These are phyloP conservation scores for Erebia aethiops DNA, from an alignment of 2,888 invertebrate species.

Conservation along the genomic window DNA sequence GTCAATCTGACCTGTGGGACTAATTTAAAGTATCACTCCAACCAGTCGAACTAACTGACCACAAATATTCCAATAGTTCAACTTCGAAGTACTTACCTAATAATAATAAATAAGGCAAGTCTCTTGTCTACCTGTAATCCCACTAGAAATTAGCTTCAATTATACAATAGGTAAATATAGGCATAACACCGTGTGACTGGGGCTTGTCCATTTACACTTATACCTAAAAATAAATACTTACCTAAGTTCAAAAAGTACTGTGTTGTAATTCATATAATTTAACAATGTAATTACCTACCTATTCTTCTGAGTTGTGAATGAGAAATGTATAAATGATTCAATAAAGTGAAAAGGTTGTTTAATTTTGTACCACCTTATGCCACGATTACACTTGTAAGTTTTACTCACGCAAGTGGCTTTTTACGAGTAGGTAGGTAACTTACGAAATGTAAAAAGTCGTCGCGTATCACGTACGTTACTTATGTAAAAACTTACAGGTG, in stretches of 20 bases:
- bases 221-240: conserved; percentile 48
- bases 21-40: too few species aligned
- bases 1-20: too few species aligned
- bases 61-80: too few species aligned
- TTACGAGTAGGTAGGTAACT: too few species aligned
- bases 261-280: conserved; percentile 59
- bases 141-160: conserved; percentile 21
- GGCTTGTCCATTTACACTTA: conserved; percentile 34
- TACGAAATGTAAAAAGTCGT: too few species aligned
- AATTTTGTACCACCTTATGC: conserved; percentile 22
- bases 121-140: conserved; percentile 13
- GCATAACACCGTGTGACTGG: conserved; percentile 37
- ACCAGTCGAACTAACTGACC: too few species aligned
- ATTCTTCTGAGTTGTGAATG: conserved; percentile 60
- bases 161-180: background rate
- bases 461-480: too few species aligned
- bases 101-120: background rate
- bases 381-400: background rate
- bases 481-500: too few species aligned
- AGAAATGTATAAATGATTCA: conserved; percentile 57
- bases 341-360: conserved; percentile 68
- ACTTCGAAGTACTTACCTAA: too few species aligned
- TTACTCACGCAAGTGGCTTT: too few species aligned
- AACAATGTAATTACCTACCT: conserved; percentile 42
- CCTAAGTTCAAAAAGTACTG: conserved; percentile 68